These are phyloP conservation scores for Catharus ustulatus DNA, from an alignment of 2,797 vertebrate genomes.

Conservation along the genomic window DNA sequence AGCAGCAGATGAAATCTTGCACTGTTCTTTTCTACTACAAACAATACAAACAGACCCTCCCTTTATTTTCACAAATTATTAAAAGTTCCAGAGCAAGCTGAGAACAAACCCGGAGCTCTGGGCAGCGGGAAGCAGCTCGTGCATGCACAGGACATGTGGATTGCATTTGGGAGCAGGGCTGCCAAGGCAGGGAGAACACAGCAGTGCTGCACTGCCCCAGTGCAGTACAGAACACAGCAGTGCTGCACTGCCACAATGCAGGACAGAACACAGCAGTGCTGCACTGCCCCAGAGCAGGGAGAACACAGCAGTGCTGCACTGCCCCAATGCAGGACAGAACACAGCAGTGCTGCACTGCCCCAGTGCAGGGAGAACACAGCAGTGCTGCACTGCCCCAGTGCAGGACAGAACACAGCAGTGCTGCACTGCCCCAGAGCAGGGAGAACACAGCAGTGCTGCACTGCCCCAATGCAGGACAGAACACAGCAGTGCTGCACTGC, in stretches of 20 bases:
- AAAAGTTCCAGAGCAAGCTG: background rate
- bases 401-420: too few species aligned
- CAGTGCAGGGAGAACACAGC: too few species aligned
- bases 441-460: too few species aligned
- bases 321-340: too few species aligned
- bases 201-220: background rate
- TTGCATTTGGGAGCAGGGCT: background rate
- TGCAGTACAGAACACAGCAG: background rate
- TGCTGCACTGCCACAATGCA: background rate
- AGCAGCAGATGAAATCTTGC: conserved; percentile 38
- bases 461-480: too few species aligned
- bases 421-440: too few species aligned
- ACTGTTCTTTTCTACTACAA: conserved; percentile 14
- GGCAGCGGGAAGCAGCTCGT: background rate
- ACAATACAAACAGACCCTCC: conserved; percentile 43
- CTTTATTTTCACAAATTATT: background rate
- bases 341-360: too few species aligned
- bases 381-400: too few species aligned
- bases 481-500: too few species aligned
- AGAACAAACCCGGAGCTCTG: background rate
- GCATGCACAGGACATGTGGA: background rate
- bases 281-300: too few species aligned
- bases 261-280: too few species aligned
- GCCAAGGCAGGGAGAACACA: background rate
- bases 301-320: too few species aligned